Evolutionary conservation across 2,797 vertebrate genomes (phyloP).

Genomic region (Netta rufina): DNA sequence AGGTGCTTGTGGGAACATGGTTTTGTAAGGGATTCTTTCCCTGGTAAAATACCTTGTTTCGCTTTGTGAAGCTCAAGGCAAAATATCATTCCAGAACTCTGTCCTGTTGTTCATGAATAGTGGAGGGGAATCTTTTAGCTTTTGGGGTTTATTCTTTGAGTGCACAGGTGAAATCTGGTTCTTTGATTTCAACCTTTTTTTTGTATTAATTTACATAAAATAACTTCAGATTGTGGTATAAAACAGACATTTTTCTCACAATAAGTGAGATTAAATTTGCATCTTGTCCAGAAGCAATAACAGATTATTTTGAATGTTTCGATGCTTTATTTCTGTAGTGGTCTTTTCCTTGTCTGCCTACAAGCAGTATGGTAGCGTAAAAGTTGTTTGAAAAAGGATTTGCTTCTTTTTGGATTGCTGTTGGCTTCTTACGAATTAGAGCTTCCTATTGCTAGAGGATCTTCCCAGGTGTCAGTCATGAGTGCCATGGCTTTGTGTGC

Average conservation of each 20-base stretch:
- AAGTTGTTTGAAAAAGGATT: neutral
- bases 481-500: neutral
- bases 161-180: neutral
- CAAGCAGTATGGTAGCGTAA: neutral
- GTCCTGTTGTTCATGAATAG: accelerated
- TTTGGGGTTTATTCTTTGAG: neutral
- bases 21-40: neutral
- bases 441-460: neutral
- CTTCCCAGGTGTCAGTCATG: neutral
- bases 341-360: neutral
- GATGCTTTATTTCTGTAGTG: neutral
- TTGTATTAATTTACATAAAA: neutral
- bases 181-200: neutral
- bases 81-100: neutral
- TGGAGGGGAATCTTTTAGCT: neutral
- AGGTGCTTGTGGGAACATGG: accelerated
- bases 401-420: neutral
- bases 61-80: neutral
- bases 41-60: neutral
- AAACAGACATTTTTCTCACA: neutral
- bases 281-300: neutral
- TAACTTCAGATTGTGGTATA: neutral
- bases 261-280: neutral
- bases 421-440: neutral
- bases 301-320: neutral